Evolutionary conservation across 2,113 vertebrate genomes (phyloP).

Genomic region (Nibea coibor): DNA sequence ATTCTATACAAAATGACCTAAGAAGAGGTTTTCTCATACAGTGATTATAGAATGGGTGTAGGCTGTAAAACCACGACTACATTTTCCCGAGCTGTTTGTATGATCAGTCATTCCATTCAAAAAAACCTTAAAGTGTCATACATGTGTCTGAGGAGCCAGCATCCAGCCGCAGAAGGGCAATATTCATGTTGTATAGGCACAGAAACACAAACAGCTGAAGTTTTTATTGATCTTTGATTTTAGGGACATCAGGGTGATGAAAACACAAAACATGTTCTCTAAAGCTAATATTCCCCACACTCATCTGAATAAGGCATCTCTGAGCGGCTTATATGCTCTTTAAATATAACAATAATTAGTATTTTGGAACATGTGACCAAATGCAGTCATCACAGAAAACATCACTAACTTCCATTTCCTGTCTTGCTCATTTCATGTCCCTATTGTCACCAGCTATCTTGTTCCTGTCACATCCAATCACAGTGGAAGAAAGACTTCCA

Average conservation of each 20-base stretch:
- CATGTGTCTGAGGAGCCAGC: not conserved
- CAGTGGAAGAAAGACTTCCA: constrained; percentile 79
- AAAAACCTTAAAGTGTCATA: not conserved
- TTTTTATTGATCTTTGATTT: too few relatives aligned
- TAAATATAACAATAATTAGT: constrained; percentile 23
- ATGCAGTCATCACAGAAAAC: constrained; percentile 13
- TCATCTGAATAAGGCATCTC: not conserved
- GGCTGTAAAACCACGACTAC: not conserved
- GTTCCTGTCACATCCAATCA: constrained; percentile 86
- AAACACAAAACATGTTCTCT: not conserved
- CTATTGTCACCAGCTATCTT: constrained; percentile 72
- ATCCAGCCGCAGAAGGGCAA: not conserved
- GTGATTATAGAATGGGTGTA: not conserved
- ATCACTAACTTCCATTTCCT: constrained; percentile 27
- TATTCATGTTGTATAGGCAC: too few relatives aligned
- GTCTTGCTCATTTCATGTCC: constrained; percentile 46
- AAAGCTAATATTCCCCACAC: not conserved
- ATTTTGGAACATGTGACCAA: not conserved
- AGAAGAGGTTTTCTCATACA: too few relatives aligned
- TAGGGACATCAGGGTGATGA: too few relatives aligned
- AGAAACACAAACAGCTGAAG: too few relatives aligned
- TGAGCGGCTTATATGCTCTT: not conserved
- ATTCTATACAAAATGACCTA: not conserved
- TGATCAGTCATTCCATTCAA: too few relatives aligned
- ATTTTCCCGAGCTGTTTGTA: too few relatives aligned